Conservation (phyloP, 2,797 vertebrate genomes). For the Saguinus oedipus region DNA sequence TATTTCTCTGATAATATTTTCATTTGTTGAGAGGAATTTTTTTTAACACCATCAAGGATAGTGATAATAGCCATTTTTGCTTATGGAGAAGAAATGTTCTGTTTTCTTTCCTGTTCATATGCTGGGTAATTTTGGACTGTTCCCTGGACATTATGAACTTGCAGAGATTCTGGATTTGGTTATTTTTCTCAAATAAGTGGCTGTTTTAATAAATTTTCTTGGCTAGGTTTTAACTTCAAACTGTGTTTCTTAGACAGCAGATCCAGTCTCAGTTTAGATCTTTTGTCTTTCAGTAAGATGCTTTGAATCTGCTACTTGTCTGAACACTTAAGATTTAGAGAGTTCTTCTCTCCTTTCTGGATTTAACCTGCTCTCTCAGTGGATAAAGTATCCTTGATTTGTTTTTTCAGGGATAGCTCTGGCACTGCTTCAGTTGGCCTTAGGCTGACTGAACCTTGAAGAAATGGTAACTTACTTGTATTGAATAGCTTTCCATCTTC, state of each 20-base stretch:
- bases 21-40: not conserved
- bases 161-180: not conserved
- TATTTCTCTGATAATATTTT: not conserved
- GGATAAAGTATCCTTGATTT: not conserved
- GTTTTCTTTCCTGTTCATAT: not conserved
- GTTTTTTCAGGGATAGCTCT: not conserved
- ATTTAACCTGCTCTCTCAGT: not conserved
- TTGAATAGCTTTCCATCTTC: not conserved
- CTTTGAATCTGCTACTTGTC: not conserved
- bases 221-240: not conserved
- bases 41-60: not conserved
- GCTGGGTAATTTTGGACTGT: not conserved
- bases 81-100: not conserved
- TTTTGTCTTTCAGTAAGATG: not conserved
- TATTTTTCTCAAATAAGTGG: not conserved
- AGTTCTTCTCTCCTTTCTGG: not conserved
- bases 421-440: not conserved
- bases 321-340: not conserved
- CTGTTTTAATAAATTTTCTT: not conserved
- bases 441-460: not conserved
- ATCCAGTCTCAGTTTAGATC: not conserved
- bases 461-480: not conserved
- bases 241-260: not conserved
- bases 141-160: not conserved
- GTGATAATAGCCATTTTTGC: constrained; percentile 2